Percentiles rank a stretch among this genome's conserved stretches.
These are phyloP conservation scores for Sebastes kiyomatsui DNA, from an alignment of 2,797 vertebrate species.

Conservation along the genomic window DNA sequence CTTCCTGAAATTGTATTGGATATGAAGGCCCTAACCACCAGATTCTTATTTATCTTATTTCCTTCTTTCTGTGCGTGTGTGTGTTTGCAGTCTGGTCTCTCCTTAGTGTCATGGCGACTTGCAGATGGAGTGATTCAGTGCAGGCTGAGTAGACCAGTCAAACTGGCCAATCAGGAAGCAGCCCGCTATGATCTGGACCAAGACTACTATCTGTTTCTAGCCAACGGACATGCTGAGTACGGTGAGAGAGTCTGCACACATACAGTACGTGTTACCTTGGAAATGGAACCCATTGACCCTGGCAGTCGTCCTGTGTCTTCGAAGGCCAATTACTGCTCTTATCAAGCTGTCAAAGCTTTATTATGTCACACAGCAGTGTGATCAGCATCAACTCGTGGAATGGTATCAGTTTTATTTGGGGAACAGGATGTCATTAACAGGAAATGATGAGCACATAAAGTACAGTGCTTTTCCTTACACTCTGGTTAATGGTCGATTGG, in stretches of 20 bases:
- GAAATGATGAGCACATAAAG: background rate
- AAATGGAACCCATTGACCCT: background rate
- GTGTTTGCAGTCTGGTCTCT: constrained; percentile 59
- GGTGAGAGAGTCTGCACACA: constrained; percentile 67
- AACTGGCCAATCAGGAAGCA: constrained; percentile 60
- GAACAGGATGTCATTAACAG: background rate
- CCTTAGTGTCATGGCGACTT: constrained; percentile 81
- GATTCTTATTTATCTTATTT: background rate
- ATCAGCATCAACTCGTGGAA: background rate
- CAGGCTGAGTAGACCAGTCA: constrained; percentile 78
- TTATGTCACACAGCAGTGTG: background rate
- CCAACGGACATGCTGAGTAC: constrained; percentile 74
- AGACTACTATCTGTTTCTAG: constrained; percentile 86
- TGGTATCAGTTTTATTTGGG: background rate
- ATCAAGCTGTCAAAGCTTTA: background rate
- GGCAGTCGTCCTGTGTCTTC: background rate
- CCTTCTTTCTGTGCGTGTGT: background rate
- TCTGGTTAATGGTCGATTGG: background rate
- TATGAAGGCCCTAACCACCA: background rate
- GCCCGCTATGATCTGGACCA: constrained; percentile 80
- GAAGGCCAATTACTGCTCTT: background rate
- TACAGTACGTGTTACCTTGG: background rate
- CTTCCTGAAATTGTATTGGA: background rate
- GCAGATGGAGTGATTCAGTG: constrained; percentile 84
- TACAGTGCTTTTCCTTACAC: background rate